These are phyloP conservation scores for Phrynocephalus forsythii DNA, from an alignment of 2,797 vertebrate species.

Conservation along the genomic window DNA sequence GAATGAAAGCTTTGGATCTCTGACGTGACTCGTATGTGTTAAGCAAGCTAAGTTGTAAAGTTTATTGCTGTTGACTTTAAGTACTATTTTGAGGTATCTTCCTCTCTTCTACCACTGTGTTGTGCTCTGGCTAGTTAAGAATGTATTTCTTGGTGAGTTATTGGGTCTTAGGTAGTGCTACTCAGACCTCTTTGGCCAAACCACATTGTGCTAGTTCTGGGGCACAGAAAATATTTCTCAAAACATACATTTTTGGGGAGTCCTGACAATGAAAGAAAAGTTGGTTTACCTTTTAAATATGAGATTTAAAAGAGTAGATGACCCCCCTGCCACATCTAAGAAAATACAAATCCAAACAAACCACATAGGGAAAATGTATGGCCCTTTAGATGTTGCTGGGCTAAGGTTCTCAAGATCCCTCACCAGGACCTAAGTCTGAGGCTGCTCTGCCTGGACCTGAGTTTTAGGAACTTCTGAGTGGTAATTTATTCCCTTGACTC, in stretches of 20 bases:
- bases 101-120: background rate
- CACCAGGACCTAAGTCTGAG: background rate
- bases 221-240: too few relatives aligned
- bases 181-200: background rate
- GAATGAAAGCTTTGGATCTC: background rate
- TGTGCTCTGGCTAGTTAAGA: background rate
- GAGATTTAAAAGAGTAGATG: background rate
- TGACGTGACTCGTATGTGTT: background rate
- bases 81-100: background rate
- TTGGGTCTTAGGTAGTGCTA: background rate
- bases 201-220: background rate
- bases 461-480: background rate
- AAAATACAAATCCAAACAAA: background rate
- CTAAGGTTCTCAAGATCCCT: background rate
- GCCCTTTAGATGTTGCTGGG: background rate
- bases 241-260: background rate
- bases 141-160: background rate
- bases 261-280: background rate
- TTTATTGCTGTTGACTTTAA: background rate
- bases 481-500: background rate
- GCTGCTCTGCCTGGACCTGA: background rate
- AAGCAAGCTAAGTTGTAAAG: background rate
- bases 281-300: background rate
- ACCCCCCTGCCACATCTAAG: background rate
- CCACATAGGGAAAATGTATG: too few relatives aligned